phyloP scores from a whole-genome alignment of 2,797 vertebrate genomes.

The Nannoperca australis region DNA sequence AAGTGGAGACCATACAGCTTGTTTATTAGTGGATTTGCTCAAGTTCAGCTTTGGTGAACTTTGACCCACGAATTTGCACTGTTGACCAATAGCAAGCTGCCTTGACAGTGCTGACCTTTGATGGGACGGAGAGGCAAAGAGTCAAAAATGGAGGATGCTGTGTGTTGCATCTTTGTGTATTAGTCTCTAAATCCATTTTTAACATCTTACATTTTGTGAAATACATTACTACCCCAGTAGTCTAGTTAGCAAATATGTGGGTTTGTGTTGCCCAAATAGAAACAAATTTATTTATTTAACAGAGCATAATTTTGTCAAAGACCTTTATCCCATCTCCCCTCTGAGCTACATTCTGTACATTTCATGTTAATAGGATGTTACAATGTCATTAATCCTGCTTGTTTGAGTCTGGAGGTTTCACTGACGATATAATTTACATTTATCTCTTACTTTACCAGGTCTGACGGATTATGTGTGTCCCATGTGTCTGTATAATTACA shows the following conservation, averaged over 20 bases:
- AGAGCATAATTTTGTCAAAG: constrained; percentile 8
- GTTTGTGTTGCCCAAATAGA: background rate
- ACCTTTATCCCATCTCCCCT: background rate
- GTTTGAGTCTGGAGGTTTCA: constrained; percentile 12
- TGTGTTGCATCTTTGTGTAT: too few relatives aligned
- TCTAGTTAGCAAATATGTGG: constrained; percentile 19
- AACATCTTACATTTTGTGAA: too few relatives aligned
- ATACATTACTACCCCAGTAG: too few relatives aligned
- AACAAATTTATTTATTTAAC: constrained; percentile 9
- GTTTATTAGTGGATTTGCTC: too few relatives aligned
- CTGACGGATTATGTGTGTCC: constrained; percentile 56
- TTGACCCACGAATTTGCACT: background rate
- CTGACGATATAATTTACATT: constrained; percentile 21
- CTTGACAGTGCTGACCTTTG: background rate
- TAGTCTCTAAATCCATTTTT: too few relatives aligned
- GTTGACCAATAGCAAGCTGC: background rate
- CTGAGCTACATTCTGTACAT: constrained; percentile 5
- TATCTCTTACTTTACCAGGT: constrained; percentile 45
- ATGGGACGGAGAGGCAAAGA: background rate
- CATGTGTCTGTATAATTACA: constrained; percentile 66
- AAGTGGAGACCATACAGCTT: background rate
- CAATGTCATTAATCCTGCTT: constrained; percentile 12
- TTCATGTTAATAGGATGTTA: constrained; percentile 4
- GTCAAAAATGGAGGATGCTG: background rate
- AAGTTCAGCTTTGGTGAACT: background rate